These are phyloP conservation scores for Coregonus sp. DNA, from an alignment of 2,797 vertebrate species.

Conservation along the genomic window DNA sequence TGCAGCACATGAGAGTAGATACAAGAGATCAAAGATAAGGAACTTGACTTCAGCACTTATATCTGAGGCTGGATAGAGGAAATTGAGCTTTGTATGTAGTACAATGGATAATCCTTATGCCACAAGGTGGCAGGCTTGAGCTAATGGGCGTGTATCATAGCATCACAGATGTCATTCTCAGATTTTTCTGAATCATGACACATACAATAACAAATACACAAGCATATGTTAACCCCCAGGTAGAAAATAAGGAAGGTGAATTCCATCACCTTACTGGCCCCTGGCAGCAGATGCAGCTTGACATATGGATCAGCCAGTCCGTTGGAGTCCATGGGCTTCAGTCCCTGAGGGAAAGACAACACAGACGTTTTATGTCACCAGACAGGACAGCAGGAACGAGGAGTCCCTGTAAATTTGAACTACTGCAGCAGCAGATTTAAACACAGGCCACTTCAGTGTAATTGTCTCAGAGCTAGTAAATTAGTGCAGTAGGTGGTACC, in stretches of 20 bases:
- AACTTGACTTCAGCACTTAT: neutral
- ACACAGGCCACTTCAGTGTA: conserved; percentile 50
- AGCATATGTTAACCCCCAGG: neutral
- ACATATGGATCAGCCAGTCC: conserved; percentile 95
- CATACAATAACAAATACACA: conserved; percentile 16
- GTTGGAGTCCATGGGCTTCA: conserved; percentile 98
- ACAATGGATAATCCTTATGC: neutral
- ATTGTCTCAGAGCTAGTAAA: conserved; percentile 43
- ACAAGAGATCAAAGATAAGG: neutral
- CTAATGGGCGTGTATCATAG: conserved; percentile 8
- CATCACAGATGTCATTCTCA: neutral
- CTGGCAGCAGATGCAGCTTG: conserved; percentile 93
- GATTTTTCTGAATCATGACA: conserved; percentile 6
- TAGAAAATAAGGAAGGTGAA: neutral
- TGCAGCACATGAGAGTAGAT: conserved; percentile 50
- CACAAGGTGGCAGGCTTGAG: conserved; percentile 73
- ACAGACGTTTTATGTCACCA: neutral
- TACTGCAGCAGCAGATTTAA: conserved; percentile 42
- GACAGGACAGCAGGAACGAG: conserved; percentile 9
- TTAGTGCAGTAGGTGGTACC: conserved; percentile 66
- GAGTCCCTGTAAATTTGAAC: conserved; percentile 32
- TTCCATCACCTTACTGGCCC: conserved; percentile 90
- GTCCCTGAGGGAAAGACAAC: conserved; percentile 75
- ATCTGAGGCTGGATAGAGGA: neutral
- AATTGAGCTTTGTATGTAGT: neutral